Conservation (phyloP, 2,888 invertebrate genomes). For the Phaonia tiefii region DNA sequence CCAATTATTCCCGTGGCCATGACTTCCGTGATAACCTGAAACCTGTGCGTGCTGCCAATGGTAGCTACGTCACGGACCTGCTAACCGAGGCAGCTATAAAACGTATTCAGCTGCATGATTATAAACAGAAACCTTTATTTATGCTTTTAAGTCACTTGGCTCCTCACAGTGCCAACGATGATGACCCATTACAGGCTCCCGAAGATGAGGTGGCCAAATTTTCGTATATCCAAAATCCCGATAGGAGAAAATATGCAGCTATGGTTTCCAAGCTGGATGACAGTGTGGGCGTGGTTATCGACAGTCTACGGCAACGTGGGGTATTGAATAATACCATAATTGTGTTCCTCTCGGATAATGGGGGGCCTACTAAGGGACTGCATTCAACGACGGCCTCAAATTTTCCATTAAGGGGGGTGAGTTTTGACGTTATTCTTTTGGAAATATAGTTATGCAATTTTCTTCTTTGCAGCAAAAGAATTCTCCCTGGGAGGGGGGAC, state of each 20-base stretch:
- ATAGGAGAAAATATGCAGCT: conserved; percentile 88
- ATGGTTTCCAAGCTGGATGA: conserved; percentile 93
- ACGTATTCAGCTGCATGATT: conserved; percentile 84
- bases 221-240: conserved; percentile 84
- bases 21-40: conserved; percentile 82
- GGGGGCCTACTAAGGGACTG: conserved; percentile 87
- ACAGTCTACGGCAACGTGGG: conserved; percentile 84
- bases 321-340: conserved; percentile 92
- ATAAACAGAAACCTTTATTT: conserved; percentile 84
- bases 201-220: conserved; percentile 86
- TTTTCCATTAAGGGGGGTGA: conserved; percentile 89
- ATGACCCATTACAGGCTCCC: conserved; percentile 87
- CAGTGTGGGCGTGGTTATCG: conserved; percentile 89
- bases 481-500: conserved; percentile 92
- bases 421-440: no score
- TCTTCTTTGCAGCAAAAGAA: conserved; percentile 84
- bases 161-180: conserved; percentile 88
- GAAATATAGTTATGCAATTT: no score
- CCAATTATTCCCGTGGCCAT: conserved; percentile 79
- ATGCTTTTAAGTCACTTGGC: conserved; percentile 90
- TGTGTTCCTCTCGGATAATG: conserved; percentile 93
- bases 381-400: conserved; percentile 89
- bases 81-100: conserved; percentile 85
- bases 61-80: conserved; percentile 86
- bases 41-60: conserved; percentile 81